Evolutionary conservation across 2,888 invertebrate genomes (phyloP), one percentile per base, ranked within the genome.

Genomic region (Xestia rhomboidea): DNA sequence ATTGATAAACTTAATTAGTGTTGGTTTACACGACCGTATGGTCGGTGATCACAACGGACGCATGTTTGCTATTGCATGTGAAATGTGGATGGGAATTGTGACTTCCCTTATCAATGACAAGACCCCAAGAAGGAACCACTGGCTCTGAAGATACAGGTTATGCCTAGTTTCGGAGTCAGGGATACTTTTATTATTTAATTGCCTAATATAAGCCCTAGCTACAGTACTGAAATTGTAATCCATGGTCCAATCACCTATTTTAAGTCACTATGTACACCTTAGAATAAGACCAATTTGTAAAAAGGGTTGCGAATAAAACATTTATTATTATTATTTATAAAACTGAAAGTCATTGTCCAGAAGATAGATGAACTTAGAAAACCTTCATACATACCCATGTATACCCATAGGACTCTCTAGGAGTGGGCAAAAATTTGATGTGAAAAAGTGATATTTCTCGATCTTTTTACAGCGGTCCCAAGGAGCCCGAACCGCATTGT

Each of bases 401-500:
- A 34, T 34, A 34, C 4, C 34, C 34, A 5, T 34, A 34, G 34
- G 34, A 34, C 34, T 6, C 34, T 11, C 24, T 24, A 51, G n/a
- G 11, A 54, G 8, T 24, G 0, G 10, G 51, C 24, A 24, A 51
- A 51, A 51, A 24, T 24, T 11, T n/a, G 51, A 54, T 5, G 51
- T n/a, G n/a, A 11, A 54, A n/a, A 27, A 7, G 7, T 57, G 57
- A 57, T 7, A 7, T 27, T 57, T 15, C 27, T 57, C 7, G 7
- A 27, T 27, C 15, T 27, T 27, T 15, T 57, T 27, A 57, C 27
- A 93, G 94, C 93, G 87, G 87, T 85, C 49, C 91, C 92, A 6
- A 85, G 85, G 77, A 83, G 70, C 11, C 34, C 60, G 11, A 83
- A 73, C 64, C 93, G 93, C 46, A 93, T 94, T 71, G 92, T 93